These are phyloP conservation scores for Hydraecia micacea DNA, from an alignment of 2,888 invertebrate species.

Conservation along the genomic window DNA sequence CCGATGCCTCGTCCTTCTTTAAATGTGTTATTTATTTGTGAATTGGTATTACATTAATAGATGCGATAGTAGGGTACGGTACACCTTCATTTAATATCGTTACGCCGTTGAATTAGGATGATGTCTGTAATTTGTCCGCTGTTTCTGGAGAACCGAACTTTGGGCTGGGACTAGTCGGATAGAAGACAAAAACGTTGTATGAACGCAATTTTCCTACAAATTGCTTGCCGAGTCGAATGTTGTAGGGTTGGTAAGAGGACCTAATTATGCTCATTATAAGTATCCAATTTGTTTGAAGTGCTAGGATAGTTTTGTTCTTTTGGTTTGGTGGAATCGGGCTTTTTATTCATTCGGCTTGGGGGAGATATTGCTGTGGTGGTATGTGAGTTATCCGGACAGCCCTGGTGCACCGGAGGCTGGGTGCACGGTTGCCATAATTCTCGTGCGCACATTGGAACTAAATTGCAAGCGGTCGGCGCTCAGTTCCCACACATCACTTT, in stretches of 20 bases:
- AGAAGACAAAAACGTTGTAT: slow-evolving; percentile 75
- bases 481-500: slow-evolving; percentile 88
- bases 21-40: slow-evolving; percentile 89
- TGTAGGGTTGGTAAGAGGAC: slow-evolving; percentile 65
- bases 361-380: slow-evolving; percentile 11
- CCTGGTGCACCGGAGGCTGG: slow-evolving; percentile 75
- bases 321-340: slow-evolving; percentile 29
- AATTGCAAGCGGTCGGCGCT: slow-evolving; percentile 80
- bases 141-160: slow-evolving; percentile 66
- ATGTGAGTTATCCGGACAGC: slow-evolving; percentile 66
- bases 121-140: slow-evolving; percentile 84
- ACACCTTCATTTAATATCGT: slow-evolving; percentile 89
- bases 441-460: slow-evolving; percentile 82
- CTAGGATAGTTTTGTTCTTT: slow-evolving; percentile 55
- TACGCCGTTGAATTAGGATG: slow-evolving; percentile 85
- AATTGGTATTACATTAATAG: slow-evolving; percentile 89
- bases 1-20: slow-evolving; percentile 82
- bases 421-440: slow-evolving; percentile 86
- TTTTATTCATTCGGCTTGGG: slow-evolving; percentile 11
- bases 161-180: slow-evolving; percentile 59
- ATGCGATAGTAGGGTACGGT: slow-evolving; percentile 82
- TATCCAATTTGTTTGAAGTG: slow-evolving; percentile 47
- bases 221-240: slow-evolving; percentile 68
- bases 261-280: slow-evolving; percentile 57
- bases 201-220: slow-evolving; percentile 79